Evolutionary conservation across 2,888 invertebrate species (phyloP), one percentile per base, ranked within the genome.

Genomic region (Choristoneura rosaceana): DNA sequence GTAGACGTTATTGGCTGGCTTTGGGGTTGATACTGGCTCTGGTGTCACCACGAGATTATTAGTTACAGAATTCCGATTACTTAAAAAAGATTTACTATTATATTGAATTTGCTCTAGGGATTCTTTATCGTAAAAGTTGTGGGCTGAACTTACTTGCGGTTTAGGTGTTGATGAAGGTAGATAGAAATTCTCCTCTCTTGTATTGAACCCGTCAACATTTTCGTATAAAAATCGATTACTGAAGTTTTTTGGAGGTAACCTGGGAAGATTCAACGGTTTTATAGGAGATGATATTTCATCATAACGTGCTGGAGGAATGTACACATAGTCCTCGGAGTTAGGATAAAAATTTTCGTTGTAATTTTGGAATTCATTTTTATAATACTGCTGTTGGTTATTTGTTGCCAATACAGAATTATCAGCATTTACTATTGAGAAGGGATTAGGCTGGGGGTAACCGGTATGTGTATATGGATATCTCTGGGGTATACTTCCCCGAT

Each of bases 31-130:
- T 4, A 60, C 58, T 8, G 73, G 71, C 14, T 77, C 77, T 59
- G 76, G 75, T 17, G 80, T 79, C 2, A 80, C 76, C 45, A 80
- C 81, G 1, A 80, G 80, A 65, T 81, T 77, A 25, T 73, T 68
- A 58, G 68, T 74, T 15, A 78, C 75, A 14, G 76, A 70, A 47
- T 68, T 45, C 58, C 67, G 10, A 12, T 41, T 58, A 55, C 47
- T 63, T 0, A 41, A 47, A 61, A n/a, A 41, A 5, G 68, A 55
- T 25, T 4, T 33, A 9, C 15, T 8, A 17, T 7, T 47, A 10
- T 17, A 10, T 14, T 17, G 33, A 45, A 17, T 17, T 14, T 15
- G 45, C 15, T 12, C 14, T 15, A 41, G 59, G 10, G 25, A 52
- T 47, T 38, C 33, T 17, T 66, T 15, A 3, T 52, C 45, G 25